These are phyloP conservation scores for Meteorus cinctellus DNA, from an alignment of 2,888 invertebrate species.

Conservation along the genomic window DNA sequence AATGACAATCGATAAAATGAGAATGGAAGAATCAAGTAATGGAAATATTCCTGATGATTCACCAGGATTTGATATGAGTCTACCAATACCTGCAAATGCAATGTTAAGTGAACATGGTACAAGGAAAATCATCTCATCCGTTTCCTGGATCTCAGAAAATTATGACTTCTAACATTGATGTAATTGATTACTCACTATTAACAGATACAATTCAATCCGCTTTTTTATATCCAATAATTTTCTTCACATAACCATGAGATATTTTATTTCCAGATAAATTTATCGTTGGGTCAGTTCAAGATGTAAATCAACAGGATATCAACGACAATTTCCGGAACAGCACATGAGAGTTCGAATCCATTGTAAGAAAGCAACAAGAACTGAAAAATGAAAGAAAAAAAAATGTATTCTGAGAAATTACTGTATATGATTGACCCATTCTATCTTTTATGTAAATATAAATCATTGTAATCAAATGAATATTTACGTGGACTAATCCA, in stretches of 20 bases:
- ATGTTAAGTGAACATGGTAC: constrained; percentile 58
- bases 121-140: constrained; percentile 55
- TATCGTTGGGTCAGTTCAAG: constrained; percentile 46
- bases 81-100: constrained; percentile 48
- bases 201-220: background rate
- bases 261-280: constrained; percentile 53
- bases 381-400: background rate
- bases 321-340: constrained; percentile 26
- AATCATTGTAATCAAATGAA: constrained; percentile 30
- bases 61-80: constrained; percentile 50
- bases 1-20: constrained; percentile 28
- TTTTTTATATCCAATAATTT: background rate
- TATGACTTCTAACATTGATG: constrained; percentile 55
- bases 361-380: constrained; percentile 32
- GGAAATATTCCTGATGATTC: constrained; percentile 32
- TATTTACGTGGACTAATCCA: constrained; percentile 10
- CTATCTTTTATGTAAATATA: constrained; percentile 24
- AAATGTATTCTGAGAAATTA: background rate
- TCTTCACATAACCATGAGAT: background rate
- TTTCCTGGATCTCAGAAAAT: constrained; percentile 61
- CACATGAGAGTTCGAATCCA: constrained; percentile 21
- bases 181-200: constrained; percentile 16
- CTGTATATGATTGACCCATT: constrained; percentile 6
- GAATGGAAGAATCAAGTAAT: constrained; percentile 38
- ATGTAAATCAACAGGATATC: constrained; percentile 34